Evolutionary conservation across 2,797 vertebrate genomes (phyloP), one percentile per base, ranked within the genome.

Genomic region (Macropus fuliginosus): DNA sequence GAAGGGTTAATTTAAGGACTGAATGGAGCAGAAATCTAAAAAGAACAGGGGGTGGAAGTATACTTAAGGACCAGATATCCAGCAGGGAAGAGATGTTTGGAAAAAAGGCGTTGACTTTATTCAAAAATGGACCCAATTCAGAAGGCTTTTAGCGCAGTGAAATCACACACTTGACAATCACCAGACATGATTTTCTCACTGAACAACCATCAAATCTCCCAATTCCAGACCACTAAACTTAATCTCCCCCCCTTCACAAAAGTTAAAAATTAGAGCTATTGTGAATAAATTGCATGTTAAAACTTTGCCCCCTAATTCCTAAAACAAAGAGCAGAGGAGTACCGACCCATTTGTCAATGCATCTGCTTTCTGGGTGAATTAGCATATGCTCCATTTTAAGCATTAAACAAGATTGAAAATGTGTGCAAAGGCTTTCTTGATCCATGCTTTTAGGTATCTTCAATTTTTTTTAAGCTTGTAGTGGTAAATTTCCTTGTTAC

Each of bases 101-200:
- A 96, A 95, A 95, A 87, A 74, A 95, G 97, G 59, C 96, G 92
- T 66, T 95, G n/a, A 94, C 96, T 98, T 98, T 98, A 97, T 97
- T 98, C 97, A 98, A 97, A 97, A 98, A 97, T 31, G 81, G 92
- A 97, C 93, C 91, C 97, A 95, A 98, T 98, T 98, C 95, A 96
- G 96, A 98, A 94, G 94, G 96, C 97, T 98, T 98, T 98, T 87
- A 98, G 96, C 96, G 95, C 97, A 97, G 96, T 97, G 96, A 98
- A 98, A 98, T 98, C 96, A 55, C 46, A 95, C 94, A 97, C 97
- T 98, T 97, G 95, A 94, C 96, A 98, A 98, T 98, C 97, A 96
- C 0, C 0, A 87, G 91, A 91, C 91, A 94, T 97, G 96, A 97
- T 97, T 98, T 98, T 97, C 93, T 29, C 94, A 94, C 52, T 90